Base-by-base conservation (phyloP, 2,113 vertebrate species). In the Reinhardtius hippoglossoides region DNA sequence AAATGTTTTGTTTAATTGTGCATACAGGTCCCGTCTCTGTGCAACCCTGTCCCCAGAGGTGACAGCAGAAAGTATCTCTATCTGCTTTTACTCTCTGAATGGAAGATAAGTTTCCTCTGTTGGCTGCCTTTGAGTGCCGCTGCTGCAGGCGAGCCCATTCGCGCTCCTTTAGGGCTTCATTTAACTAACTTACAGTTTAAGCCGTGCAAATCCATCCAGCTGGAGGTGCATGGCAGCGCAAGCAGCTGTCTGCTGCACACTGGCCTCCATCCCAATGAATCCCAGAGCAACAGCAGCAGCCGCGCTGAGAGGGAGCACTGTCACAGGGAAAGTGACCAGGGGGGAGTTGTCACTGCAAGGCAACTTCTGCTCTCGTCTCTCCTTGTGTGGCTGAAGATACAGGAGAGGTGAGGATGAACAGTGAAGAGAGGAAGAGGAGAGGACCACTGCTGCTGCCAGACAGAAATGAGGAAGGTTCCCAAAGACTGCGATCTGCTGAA, bases 121-220 rank as follows among this genome's bases (percentile, higher is more conserved):
- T 75, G 74, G 71, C 65, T 84, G 76, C 80, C 42, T 61, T 71
- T 46, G 76, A 87, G 86, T 65, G 68, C 50, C 24, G 72, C 58
- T 64, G 73, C 86, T 88, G 80, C 78, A 23, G 82, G 78, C 71
- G 5, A 72, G 83, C 76, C 85, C 81, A 63, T 61, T 80, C 64
- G 20, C 14, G 26, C 80, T 87, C 88, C 91, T 92, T 79, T 74
- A 80, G 87, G 92, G 86, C 87, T 92, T 90, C 86, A 88, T 92
- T 91, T 91, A 88, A 85, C 87, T 86, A 89, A 89, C 88, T 88
- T 86, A 83, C 84, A 79, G 86, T 74, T 76, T 88, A 89, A 91
- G 90, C 89, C 5, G 42, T 7, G 65, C 76, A 86, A 89, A 92
- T 91, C 89, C 84, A 75, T 92, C 91, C 85, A 89, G 88, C 85